Evolutionary conservation across 1,140 invertebrate genomes (phyloP).

Genomic region (Ceratosolen solmsi): DNA sequence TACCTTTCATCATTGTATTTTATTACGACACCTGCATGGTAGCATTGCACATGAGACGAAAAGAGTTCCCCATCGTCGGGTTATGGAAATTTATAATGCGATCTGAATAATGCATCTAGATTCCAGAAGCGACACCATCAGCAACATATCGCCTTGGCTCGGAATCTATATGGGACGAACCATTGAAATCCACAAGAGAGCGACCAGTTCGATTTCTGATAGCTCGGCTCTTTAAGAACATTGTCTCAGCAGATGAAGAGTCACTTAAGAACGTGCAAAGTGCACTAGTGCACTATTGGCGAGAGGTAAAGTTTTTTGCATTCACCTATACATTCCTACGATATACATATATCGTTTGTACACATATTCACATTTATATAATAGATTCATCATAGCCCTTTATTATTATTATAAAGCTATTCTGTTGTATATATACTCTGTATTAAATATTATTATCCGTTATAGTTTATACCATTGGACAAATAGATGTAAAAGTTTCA

Average conservation of each 20-base stretch:
- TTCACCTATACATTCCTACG: too few species aligned
- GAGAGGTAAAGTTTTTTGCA: conserved; percentile 3
- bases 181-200: conserved; percentile 1
- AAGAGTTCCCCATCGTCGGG: neutral
- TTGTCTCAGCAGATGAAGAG: conserved; percentile 39
- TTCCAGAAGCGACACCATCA: conserved; percentile 23
- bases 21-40: too few species aligned
- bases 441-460: too few species aligned
- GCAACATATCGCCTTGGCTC: neutral
- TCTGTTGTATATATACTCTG: too few species aligned
- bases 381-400: too few species aligned
- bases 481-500: too few species aligned
- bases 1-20: too few species aligned
- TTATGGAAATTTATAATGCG: conserved; percentile 1
- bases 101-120: conserved; percentile 40
- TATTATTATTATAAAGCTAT: too few species aligned
- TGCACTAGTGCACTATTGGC: conserved; percentile 59
- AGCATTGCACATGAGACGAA: too few species aligned
- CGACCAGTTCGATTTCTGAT: conserved; percentile 10
- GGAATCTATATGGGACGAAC: neutral
- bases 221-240: conserved; percentile 24
- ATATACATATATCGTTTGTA: too few species aligned
- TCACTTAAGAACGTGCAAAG: conserved; percentile 57
- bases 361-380: too few species aligned
- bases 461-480: too few species aligned